Percentiles rank a stretch among this genome's conserved stretches.
Evolutionary conservation across 2,113 vertebrate genomes (phyloP).

Genomic region (Rhinichthys klamathensis): DNA sequence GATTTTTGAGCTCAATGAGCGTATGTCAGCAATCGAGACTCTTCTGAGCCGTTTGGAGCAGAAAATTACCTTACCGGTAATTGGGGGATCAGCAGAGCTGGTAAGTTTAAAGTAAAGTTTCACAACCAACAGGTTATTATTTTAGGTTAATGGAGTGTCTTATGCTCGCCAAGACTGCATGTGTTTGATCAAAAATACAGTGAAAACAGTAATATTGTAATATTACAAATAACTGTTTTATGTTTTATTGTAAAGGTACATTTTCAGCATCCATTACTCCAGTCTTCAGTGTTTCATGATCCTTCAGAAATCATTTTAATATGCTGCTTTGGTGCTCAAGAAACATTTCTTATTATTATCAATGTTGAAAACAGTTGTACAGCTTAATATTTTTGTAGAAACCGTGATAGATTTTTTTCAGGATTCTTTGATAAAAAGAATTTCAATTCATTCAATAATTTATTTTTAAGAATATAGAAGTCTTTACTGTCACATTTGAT

Average conservation of each 20-base stretch:
- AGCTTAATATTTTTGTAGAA: too few species aligned
- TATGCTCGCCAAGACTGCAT: too few species aligned
- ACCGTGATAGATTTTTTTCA: too few species aligned
- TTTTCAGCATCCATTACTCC: too few species aligned
- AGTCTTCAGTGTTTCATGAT: neutral
- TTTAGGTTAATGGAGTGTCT: neutral
- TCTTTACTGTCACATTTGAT: neutral
- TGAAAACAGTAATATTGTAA: too few species aligned
- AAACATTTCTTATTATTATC: neutral
- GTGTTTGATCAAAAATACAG: too few species aligned
- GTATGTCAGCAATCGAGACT: conserved; percentile 74
- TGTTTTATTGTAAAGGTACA: too few species aligned
- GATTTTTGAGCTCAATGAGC: conserved; percentile 79
- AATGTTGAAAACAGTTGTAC: neutral
- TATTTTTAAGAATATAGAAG: neutral
- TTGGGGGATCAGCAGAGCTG: conserved; percentile 57
- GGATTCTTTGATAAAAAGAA: too few species aligned
- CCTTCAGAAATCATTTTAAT: neutral
- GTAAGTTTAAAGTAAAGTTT: conserved; percentile 62
- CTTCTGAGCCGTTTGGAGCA: conserved; percentile 77
- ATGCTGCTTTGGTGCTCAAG: neutral
- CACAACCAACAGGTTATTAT: neutral
- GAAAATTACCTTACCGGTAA: conserved; percentile 65
- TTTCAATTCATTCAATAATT: too few species aligned
- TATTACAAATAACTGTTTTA: too few species aligned